phyloP scores from a whole-genome alignment of 2,888 invertebrate genomes.

The Drosophila tripunctata region DNA sequence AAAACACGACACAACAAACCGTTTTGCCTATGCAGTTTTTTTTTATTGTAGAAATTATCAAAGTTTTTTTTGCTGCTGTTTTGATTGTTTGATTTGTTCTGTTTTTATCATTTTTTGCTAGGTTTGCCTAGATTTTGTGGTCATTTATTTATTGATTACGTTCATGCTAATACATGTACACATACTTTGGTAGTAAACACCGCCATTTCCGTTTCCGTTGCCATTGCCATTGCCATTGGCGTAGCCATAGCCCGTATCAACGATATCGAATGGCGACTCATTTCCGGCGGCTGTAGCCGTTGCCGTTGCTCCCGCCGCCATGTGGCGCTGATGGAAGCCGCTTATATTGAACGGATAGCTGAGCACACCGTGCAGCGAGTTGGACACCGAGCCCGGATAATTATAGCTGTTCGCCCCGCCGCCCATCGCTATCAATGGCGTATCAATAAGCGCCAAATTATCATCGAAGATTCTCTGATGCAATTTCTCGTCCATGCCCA shows the following conservation, averaged over 20 bases:
- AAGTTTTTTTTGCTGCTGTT: conserved; percentile 31
- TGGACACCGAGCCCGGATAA: conserved; percentile 80
- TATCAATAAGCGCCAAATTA: conserved; percentile 84
- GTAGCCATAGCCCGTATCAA: conserved; percentile 80
- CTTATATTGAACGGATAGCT: conserved; percentile 85
- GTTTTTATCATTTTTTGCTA: conserved; percentile 24
- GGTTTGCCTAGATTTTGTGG: conserved; percentile 45
- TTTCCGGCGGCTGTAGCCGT: conserved; percentile 72
- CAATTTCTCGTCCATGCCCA: conserved; percentile 85
- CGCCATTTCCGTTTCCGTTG: conserved; percentile 80
- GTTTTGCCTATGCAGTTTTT: conserved; percentile 42
- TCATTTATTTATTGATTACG: conserved; percentile 65
- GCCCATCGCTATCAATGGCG: conserved; percentile 83
- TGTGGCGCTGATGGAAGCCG: conserved; percentile 83
- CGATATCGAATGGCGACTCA: conserved; percentile 80
- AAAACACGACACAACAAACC: conserved; percentile 17
- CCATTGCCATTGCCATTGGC: conserved; percentile 65
- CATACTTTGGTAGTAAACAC: conserved; percentile 84
- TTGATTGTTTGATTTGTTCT: conserved; percentile 14
- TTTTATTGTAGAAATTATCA: conserved; percentile 17
- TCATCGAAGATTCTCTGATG: conserved; percentile 84
- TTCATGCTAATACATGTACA: conserved; percentile 78
- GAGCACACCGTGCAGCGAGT: conserved; percentile 77
- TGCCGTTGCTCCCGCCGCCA: conserved; percentile 76
- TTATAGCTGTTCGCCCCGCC: conserved; percentile 71